Conservation (phyloP, 2,113 vertebrate species). For the Polypterus bichir region DNA sequence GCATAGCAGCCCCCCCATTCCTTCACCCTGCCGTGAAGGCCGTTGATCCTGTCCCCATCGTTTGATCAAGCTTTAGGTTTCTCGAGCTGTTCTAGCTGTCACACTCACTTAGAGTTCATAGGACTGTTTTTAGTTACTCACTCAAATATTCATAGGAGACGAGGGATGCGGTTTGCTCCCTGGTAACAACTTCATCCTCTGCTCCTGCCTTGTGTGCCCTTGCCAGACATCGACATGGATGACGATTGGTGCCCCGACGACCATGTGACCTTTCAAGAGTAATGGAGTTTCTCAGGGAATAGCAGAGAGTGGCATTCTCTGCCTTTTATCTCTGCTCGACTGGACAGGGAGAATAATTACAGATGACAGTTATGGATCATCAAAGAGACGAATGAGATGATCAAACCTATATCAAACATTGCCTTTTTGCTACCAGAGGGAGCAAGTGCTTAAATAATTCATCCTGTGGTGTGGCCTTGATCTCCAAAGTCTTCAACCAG, state of each 20-base stretch:
- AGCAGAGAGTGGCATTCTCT: constrained; percentile 35
- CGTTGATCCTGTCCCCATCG: not conserved
- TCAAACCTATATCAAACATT: constrained; percentile 51
- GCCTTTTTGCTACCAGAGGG: constrained; percentile 34
- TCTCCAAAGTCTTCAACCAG: constrained; percentile 38
- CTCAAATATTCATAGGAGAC: constrained; percentile 85
- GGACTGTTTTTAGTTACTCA: constrained; percentile 72
- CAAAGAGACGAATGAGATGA: constrained; percentile 53
- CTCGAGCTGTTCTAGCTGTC: constrained; percentile 70
- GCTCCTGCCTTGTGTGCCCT: constrained; percentile 46
- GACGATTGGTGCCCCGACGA: constrained; percentile 24
- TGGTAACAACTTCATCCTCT: constrained; percentile 57
- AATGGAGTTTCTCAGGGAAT: constrained; percentile 52
- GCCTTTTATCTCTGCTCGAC: constrained; percentile 61
- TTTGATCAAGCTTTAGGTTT: constrained; percentile 29
- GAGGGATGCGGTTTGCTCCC: constrained; percentile 53
- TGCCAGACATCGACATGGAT: constrained; percentile 31
- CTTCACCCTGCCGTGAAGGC: not conserved
- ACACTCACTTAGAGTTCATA: constrained; percentile 65
- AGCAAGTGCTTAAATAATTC: constrained; percentile 56
- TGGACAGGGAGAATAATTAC: constrained; percentile 55
- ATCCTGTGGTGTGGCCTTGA: constrained; percentile 38
- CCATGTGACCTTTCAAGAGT: constrained; percentile 46
- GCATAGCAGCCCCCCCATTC: too few relatives aligned
- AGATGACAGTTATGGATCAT: constrained; percentile 68